Conservation (phyloP, 2,888 invertebrate species). For the Dioctria linearis region DNA sequence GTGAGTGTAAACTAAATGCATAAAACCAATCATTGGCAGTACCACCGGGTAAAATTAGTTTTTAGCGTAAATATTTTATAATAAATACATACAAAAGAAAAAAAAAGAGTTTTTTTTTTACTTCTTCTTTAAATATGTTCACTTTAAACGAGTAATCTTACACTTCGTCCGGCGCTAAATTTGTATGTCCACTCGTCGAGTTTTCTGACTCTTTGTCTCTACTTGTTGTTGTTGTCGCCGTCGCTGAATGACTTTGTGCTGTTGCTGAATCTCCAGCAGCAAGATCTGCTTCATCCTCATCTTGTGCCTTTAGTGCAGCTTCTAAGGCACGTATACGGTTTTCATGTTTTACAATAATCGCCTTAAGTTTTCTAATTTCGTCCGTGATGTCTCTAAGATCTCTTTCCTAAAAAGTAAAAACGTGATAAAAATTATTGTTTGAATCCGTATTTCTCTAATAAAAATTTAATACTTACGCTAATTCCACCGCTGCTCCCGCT, state of each 20-base stretch:
- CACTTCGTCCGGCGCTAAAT: constrained; percentile 66
- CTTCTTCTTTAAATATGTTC: constrained; percentile 18
- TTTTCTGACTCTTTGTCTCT: constrained; percentile 62
- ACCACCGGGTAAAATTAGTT: constrained; percentile 43
- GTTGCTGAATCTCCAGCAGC: constrained; percentile 40
- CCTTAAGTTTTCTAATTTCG: constrained; percentile 92
- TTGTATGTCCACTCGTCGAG: constrained; percentile 60
- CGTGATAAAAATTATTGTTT: neutral
- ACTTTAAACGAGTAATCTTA: constrained; percentile 60
- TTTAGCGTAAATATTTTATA: constrained; percentile 45
- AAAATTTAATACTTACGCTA: constrained; percentile 44
- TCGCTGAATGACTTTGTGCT: constrained; percentile 14
- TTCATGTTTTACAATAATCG: constrained; percentile 95
- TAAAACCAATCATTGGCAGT: constrained; percentile 37
- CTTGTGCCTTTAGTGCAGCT: constrained; percentile 66
- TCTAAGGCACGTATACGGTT: constrained; percentile 74
- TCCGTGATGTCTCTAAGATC: constrained; percentile 88
- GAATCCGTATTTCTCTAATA: neutral
- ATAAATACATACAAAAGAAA: constrained; percentile 38
- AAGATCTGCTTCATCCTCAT: constrained; percentile 64
- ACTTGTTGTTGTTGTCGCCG: neutral
- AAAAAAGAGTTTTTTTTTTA: constrained; percentile 19
- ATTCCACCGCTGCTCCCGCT: constrained; percentile 39
- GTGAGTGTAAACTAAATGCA: constrained; percentile 45
- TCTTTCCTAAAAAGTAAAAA: constrained; percentile 68